phyloP scores from a whole-genome alignment of 2,113 vertebrate species.

The Mixornis gularis region DNA sequence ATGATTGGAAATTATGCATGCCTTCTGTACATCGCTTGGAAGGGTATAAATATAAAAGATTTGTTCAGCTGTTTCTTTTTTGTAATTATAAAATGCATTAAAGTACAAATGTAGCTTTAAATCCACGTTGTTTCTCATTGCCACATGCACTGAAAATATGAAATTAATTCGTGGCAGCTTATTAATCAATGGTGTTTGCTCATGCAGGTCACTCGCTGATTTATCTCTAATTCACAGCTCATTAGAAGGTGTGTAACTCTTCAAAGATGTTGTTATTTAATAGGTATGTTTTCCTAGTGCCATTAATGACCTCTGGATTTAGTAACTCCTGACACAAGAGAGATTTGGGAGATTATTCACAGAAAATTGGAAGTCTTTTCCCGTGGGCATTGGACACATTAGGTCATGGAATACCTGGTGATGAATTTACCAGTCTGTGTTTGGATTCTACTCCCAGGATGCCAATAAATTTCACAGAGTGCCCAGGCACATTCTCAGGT shows the following conservation, averaged over 20 bases:
- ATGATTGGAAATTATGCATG: constrained; percentile 37
- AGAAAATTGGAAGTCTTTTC: neutral
- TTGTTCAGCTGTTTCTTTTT: constrained; percentile 27
- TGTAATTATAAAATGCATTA: constrained; percentile 35
- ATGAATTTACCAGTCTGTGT: neutral
- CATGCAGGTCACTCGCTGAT: constrained; percentile 48
- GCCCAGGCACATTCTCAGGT: neutral
- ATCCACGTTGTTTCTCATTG: constrained; percentile 21
- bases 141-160: neutral
- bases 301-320: neutral
- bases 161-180: constrained; percentile 39
- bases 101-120: constrained; percentile 47
- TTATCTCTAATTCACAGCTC: constrained; percentile 36
- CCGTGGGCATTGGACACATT: neutral
- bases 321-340: neutral
- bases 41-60: constrained; percentile 27
- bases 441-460: neutral
- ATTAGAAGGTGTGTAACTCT: constrained; percentile 23
- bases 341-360: neutral
- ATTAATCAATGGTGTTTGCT: constrained; percentile 59
- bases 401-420: neutral
- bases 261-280: constrained; percentile 29
- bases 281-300: neutral
- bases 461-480: neutral
- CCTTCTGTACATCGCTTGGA: constrained; percentile 20